A percentile compares a stretch with the other conserved stretches of the same genome.
Evolutionary conservation across 2,113 vertebrate species (phyloP).

Genomic region (Solea senegalensis): DNA sequence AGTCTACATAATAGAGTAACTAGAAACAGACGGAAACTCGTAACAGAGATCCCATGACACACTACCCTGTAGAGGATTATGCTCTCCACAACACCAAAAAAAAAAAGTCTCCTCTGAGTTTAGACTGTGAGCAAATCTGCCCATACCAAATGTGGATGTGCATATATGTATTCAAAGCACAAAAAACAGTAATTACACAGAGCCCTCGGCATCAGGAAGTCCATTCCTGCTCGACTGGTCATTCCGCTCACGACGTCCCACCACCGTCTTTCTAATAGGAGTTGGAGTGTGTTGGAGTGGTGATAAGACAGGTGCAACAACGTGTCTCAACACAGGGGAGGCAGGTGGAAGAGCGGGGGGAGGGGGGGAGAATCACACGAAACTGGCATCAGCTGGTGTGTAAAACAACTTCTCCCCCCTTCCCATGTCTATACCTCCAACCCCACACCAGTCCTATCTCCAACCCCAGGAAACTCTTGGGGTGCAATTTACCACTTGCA

Average conservation of each 20-base stretch:
- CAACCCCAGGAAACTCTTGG: conserved; percentile 77
- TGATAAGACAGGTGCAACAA: conserved; percentile 88
- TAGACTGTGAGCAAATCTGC: conserved; percentile 26
- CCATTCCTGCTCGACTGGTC: conserved; percentile 76
- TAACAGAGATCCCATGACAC: neutral
- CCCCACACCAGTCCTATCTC: conserved; percentile 77
- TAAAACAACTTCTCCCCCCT: conserved; percentile 82
- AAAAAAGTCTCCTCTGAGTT: conserved; percentile 12
- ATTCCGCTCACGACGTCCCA: conserved; percentile 83
- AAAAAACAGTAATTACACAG: conserved; percentile 84
- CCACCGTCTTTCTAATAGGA: conserved; percentile 90
- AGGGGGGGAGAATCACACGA: conserved; percentile 40
- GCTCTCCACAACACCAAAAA: neutral
- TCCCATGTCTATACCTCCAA: conserved; percentile 32
- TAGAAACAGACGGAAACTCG: too few relatives aligned
- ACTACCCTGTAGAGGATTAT: conserved; percentile 13
- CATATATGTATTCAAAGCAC: conserved; percentile 53
- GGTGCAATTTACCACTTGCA: conserved; percentile 74
- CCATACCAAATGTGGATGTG: neutral
- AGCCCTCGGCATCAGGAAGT: conserved; percentile 73
- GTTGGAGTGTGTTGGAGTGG: conserved; percentile 86
- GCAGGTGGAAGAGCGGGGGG: conserved; percentile 68
- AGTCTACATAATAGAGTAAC: too few relatives aligned
- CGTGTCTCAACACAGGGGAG: conserved; percentile 78
- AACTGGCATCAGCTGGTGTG: conserved; percentile 61